Evolutionary conservation across 2,113 vertebrate genomes (phyloP).

Genomic region (Pituophis catenifer): DNA sequence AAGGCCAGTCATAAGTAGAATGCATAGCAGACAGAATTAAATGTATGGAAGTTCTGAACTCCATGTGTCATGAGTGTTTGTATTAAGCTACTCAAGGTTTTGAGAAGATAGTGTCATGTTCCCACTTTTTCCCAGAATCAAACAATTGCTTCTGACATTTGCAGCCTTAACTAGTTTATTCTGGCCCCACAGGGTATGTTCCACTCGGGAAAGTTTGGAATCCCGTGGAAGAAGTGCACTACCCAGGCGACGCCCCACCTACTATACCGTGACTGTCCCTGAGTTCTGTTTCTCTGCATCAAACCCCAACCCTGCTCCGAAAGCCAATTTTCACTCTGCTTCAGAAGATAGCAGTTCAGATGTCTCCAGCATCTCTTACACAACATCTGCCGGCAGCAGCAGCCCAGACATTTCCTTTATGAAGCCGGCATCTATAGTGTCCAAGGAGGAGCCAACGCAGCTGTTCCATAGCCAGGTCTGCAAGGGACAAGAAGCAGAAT

Average conservation of each 20-base stretch:
- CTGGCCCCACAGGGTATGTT: conserved; percentile 67
- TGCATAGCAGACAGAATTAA: no score
- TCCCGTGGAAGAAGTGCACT: conserved; percentile 67
- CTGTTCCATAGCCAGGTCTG: conserved; percentile 6
- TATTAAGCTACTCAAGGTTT: background rate
- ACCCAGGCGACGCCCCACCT: conserved; percentile 70
- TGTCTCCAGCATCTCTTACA: conserved; percentile 76
- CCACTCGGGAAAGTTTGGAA: conserved; percentile 55
- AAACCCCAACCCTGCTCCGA: conserved; percentile 34
- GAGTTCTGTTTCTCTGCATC: conserved; percentile 65
- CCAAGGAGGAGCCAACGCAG: background rate
- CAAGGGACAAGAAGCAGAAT: conserved; percentile 2
- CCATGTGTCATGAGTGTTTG: background rate
- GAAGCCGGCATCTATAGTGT: conserved; percentile 33
- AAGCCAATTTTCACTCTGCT: conserved; percentile 72
- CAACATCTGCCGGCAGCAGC: conserved; percentile 67
- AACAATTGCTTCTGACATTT: background rate
- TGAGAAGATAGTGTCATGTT: background rate
- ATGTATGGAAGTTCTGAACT: background rate
- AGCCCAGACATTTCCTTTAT: conserved; percentile 61
- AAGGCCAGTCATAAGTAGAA: background rate
- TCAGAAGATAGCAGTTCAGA: conserved; percentile 85
- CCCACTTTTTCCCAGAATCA: background rate
- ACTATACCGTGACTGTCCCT: conserved; percentile 70
- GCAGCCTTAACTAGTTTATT: background rate